Conservation (phyloP, 2,113 vertebrate genomes). For the Ictalurus punctatus region DNA sequence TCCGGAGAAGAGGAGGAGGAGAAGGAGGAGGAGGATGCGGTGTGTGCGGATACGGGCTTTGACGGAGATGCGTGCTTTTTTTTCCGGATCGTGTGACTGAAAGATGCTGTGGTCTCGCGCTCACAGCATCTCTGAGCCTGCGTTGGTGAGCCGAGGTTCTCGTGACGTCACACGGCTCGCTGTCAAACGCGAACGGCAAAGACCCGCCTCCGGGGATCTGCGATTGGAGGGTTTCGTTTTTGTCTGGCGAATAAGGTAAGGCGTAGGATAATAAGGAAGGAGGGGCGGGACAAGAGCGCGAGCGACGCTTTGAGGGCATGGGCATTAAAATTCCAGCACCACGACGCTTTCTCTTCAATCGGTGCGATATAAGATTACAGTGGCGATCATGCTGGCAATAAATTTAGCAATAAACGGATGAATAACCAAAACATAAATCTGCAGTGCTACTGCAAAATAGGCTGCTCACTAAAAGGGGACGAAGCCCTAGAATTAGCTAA, state of each 20-base stretch:
- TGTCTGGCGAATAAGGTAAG: slow-evolving; percentile 46
- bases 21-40: not conserved
- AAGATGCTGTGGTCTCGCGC: slow-evolving; percentile 79
- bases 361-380: not conserved
- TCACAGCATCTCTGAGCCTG: slow-evolving; percentile 78
- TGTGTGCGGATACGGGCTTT: slow-evolving; percentile 54
- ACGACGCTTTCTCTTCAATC: slow-evolving; percentile 16
- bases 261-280: slow-evolving; percentile 61
- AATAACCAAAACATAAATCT: slow-evolving; percentile 3
- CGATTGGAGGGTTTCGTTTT: slow-evolving; percentile 65
- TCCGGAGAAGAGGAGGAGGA: slow-evolving; percentile 51
- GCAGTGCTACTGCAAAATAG: not conserved
- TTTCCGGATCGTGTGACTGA: slow-evolving; percentile 59
- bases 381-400: not conserved
- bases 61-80: slow-evolving; percentile 60
- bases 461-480: not conserved
- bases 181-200: slow-evolving; percentile 53
- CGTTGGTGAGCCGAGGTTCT: slow-evolving; percentile 69
- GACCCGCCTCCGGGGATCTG: slow-evolving; percentile 55
- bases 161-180: slow-evolving; percentile 70
- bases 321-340: slow-evolving; percentile 59
- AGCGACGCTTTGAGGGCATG: slow-evolving; percentile 44
- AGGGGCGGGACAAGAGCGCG: slow-evolving; percentile 51
- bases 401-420: not conserved
- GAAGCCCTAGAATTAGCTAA: not conserved